Percentiles rank a stretch among this genome's conserved stretches.
Conservation (phyloP, 2,797 vertebrate species). For the Pseudochirops corinnae region DNA sequence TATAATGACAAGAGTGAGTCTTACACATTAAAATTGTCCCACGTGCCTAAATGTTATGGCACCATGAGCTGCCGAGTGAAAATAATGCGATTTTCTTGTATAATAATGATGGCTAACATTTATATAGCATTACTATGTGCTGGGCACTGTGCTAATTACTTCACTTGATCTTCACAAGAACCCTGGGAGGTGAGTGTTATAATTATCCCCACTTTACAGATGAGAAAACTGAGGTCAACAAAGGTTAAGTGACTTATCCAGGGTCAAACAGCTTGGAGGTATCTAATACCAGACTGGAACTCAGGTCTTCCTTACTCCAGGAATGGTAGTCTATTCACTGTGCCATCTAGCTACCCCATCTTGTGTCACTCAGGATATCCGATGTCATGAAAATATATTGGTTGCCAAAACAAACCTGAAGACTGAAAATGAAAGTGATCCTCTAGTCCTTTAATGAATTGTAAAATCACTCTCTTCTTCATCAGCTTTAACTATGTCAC, state of each 20-base stretch:
- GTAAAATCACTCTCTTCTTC: slow-evolving; percentile 23
- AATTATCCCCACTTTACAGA: neutral
- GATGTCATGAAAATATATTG: slow-evolving; percentile 29
- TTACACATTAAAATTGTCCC: neutral
- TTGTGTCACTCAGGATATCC: neutral
- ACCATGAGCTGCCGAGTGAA: neutral
- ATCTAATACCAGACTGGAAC: neutral
- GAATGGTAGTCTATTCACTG: neutral
- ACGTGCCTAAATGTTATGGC: neutral
- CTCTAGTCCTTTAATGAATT: neutral
- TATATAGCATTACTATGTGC: too few species aligned
- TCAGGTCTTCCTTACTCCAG: neutral
- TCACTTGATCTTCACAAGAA: neutral
- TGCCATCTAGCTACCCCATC: neutral
- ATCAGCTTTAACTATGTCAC: neutral
- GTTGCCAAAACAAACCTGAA: slow-evolving; percentile 45
- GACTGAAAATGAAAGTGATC: slow-evolving; percentile 49
- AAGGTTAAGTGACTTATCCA: neutral
- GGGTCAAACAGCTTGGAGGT: neutral
- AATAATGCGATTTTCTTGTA: neutral
- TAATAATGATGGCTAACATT: neutral
- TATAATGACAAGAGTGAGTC: neutral
- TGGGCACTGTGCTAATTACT: neutral
- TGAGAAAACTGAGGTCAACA: neutral
- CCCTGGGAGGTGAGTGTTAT: neutral